phyloP scores from a whole-genome alignment of 37 sponge, comb jelly and placozoan genomes.

The Theonella swinhoei region DNA sequence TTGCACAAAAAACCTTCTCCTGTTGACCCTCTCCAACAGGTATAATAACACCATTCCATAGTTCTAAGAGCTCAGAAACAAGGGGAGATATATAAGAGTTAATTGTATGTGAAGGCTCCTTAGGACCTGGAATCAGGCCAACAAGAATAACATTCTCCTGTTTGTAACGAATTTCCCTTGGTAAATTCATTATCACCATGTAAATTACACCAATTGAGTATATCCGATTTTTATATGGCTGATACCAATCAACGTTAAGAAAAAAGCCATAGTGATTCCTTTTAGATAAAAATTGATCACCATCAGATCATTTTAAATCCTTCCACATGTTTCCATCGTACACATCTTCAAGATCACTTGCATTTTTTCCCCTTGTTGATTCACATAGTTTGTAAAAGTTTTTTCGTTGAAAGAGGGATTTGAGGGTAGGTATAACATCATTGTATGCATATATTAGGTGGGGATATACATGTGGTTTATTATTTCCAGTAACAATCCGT shows the following conservation, averaged over 20 bases:
- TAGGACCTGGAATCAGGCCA: slow-evolving; percentile 40
- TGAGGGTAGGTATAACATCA: too few species aligned
- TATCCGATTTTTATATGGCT: neutral
- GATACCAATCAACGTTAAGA: slow-evolving; percentile 34
- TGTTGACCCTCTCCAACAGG: neutral
- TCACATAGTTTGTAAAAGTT: too few species aligned
- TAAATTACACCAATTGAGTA: slow-evolving; percentile 35
- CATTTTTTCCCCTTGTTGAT: too few species aligned
- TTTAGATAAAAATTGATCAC: neutral
- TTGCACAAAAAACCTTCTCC: neutral
- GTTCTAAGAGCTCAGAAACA: slow-evolving; percentile 17
- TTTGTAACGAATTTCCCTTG: slow-evolving; percentile 5
- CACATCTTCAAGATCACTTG: neutral
- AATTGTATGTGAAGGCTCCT: slow-evolving; percentile 17
- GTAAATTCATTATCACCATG: slow-evolving; percentile 24
- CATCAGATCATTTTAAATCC: neutral
- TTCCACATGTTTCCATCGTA: slow-evolving; percentile 24
- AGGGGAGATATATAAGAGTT: slow-evolving; percentile 21
- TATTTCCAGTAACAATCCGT: too few species aligned
- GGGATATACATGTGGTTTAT: too few species aligned
- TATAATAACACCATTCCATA: slow-evolving; percentile 30
- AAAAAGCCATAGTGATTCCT: neutral
- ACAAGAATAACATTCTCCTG: slow-evolving; percentile 23
- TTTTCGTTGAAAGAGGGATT: too few species aligned
- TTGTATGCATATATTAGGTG: too few species aligned